Evolutionary conservation across 92 coral and sea anemone species (phyloP).

Genomic region (Porites evermanni): DNA sequence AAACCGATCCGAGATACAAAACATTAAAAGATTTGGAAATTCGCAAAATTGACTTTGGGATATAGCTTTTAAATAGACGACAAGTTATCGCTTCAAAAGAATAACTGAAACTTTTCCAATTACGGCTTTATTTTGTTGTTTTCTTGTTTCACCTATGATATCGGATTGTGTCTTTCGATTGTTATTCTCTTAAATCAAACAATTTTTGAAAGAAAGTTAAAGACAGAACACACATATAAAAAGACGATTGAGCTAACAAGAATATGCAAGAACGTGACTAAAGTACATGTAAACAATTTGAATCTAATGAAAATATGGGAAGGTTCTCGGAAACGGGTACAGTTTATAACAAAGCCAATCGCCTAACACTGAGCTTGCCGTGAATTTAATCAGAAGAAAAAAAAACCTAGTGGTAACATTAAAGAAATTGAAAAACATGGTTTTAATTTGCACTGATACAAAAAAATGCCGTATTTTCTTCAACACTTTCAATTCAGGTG

Average conservation of each 20-base stretch:
- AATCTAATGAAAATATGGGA: conserved; percentile 13
- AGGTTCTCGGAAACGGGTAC: not conserved
- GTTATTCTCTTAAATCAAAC: not conserved
- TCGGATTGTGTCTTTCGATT: not conserved
- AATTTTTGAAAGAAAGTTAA: not conserved
- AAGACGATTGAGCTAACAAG: not conserved
- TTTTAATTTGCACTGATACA: conserved; percentile 2
- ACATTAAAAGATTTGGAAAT: not conserved
- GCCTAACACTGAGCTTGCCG: not conserved
- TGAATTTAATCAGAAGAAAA: not conserved
- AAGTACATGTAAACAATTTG: conserved; percentile 22
- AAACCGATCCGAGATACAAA: no score
- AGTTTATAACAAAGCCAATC: conserved; percentile 18
- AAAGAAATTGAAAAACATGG: conserved; percentile 20
- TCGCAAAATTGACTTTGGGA: not conserved
- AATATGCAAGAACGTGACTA: not conserved
- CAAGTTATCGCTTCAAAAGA: conserved; percentile 14
- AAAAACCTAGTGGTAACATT: not conserved
- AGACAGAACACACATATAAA: not conserved
- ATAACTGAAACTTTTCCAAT: conserved; percentile 21
- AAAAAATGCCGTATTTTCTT: conserved; percentile 2
- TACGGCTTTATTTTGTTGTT: not conserved
- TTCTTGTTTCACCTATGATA: no score
- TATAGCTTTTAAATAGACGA: not conserved
- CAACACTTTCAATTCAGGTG: not conserved